These are phyloP conservation scores for Auanema sp. DNA, from an alignment of 2,888 invertebrate genomes.

Conservation along the genomic window DNA sequence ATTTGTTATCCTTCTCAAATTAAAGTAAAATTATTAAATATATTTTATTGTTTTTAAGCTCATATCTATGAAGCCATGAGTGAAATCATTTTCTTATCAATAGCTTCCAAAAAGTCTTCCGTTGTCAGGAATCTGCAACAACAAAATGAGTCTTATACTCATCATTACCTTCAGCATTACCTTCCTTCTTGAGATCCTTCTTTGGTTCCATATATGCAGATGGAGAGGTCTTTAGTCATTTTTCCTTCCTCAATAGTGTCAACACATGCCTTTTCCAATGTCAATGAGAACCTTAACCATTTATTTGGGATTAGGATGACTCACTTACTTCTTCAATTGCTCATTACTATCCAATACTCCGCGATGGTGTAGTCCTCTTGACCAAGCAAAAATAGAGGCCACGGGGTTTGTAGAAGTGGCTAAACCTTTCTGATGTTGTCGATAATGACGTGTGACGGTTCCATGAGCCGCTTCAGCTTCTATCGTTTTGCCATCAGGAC, in stretches of 20 bases:
- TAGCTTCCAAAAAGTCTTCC: slow-evolving; percentile 82
- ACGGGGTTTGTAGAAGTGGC: slow-evolving; percentile 87
- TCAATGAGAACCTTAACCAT: slow-evolving; percentile 71
- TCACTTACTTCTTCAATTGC: slow-evolving; percentile 72
- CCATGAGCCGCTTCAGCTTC: slow-evolving; percentile 72
- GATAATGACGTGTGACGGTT: slow-evolving; percentile 71
- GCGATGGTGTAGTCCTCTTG: slow-evolving; percentile 80
- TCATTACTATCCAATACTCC: slow-evolving; percentile 80
- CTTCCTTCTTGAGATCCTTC: slow-evolving; percentile 44
- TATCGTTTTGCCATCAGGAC: slow-evolving; percentile 70
- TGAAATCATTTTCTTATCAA: slow-evolving; percentile 74
- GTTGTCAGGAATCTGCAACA: slow-evolving; percentile 72
- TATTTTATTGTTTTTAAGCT: slow-evolving; percentile 4
- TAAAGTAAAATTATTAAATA: neutral
- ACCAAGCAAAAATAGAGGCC: slow-evolving; percentile 90
- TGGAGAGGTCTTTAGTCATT: slow-evolving; percentile 86
- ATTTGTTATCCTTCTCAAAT: too few species aligned
- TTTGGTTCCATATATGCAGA: slow-evolving; percentile 81
- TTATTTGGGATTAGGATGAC: neutral
- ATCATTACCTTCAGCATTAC: slow-evolving; percentile 66
- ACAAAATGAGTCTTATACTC: neutral
- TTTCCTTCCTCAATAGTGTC: slow-evolving; percentile 81
- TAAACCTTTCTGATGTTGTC: slow-evolving; percentile 72
- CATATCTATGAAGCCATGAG: slow-evolving; percentile 33
- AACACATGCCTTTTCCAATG: slow-evolving; percentile 81